Evolutionary conservation across 2,113 vertebrate genomes (phyloP).

Genomic region (Thomomys bottae): DNA sequence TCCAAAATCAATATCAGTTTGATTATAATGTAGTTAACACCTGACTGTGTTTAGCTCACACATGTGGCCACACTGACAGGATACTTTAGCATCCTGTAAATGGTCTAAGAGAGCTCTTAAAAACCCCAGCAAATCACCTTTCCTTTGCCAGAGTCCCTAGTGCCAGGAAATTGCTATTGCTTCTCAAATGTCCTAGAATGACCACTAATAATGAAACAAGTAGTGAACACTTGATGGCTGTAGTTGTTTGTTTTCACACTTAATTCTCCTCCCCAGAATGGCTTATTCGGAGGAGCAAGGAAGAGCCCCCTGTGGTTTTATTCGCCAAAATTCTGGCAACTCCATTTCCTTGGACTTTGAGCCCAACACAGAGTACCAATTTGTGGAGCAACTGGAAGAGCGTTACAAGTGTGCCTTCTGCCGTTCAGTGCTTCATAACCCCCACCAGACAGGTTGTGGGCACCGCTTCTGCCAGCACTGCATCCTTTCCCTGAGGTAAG

Average conservation of each 20-base stretch:
- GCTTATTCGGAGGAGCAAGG: constrained; percentile 81
- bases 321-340: constrained; percentile 85
- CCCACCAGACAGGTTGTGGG: constrained; percentile 92
- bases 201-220: background rate
- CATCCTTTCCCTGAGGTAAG: constrained; percentile 88
- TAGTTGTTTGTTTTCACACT: background rate
- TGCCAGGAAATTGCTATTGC: background rate
- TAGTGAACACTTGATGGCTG: background rate
- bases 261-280: constrained; percentile 42
- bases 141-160: background rate
- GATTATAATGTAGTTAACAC: background rate
- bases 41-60: background rate
- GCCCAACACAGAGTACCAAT: constrained; percentile 81
- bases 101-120: background rate
- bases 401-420: constrained; percentile 90
- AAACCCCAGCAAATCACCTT: background rate
- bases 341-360: constrained; percentile 88
- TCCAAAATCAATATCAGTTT: background rate
- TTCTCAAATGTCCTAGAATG: background rate
- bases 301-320: constrained; percentile 68
- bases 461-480: constrained; percentile 93
- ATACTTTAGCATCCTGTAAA: background rate
- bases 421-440: constrained; percentile 87
- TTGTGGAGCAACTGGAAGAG: constrained; percentile 88
- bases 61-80: background rate